Percentiles rank a stretch among this genome's conserved stretches.
Evolutionary conservation across 2,113 vertebrate genomes (phyloP).

Genomic region (Nicator chloris): DNA sequence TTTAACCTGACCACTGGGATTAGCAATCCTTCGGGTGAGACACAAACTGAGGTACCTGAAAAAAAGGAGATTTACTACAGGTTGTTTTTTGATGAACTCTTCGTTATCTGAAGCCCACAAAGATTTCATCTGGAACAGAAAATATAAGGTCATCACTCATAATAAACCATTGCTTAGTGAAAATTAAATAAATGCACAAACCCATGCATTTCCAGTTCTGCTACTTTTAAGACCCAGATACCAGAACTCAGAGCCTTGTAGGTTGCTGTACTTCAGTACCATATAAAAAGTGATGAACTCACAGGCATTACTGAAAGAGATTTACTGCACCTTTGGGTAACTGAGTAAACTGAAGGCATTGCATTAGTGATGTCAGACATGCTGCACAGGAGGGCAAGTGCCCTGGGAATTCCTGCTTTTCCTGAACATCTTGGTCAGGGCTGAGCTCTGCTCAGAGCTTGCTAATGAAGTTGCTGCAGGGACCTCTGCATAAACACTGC

Average conservation of each 20-base stretch:
- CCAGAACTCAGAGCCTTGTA: neutral
- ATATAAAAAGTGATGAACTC: neutral
- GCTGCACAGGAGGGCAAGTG: neutral
- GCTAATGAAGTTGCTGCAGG: neutral
- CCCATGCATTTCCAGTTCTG: neutral
- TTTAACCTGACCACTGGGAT: neutral
- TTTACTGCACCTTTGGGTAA: neutral
- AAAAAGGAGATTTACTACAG: neutral
- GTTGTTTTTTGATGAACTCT: neutral
- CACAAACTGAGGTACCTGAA: neutral
- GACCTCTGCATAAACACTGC: neutral
- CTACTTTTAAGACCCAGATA: neutral
- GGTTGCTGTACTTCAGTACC: neutral
- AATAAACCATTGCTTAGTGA: neutral
- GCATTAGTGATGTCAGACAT: neutral
- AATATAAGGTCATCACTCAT: neutral
- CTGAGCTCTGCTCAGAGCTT: neutral
- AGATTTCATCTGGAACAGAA: neutral
- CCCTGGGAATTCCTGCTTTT: neutral
- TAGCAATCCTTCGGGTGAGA: neutral
- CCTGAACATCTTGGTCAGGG: neutral
- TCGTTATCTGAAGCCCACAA: neutral
- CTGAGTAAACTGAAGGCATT: neutral
- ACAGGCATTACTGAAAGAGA: conserved; percentile 24
- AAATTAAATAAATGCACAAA: neutral